These are phyloP conservation scores for Lithodes maja DNA, from an alignment of 2,888 invertebrate genomes.

Conservation along the genomic window DNA sequence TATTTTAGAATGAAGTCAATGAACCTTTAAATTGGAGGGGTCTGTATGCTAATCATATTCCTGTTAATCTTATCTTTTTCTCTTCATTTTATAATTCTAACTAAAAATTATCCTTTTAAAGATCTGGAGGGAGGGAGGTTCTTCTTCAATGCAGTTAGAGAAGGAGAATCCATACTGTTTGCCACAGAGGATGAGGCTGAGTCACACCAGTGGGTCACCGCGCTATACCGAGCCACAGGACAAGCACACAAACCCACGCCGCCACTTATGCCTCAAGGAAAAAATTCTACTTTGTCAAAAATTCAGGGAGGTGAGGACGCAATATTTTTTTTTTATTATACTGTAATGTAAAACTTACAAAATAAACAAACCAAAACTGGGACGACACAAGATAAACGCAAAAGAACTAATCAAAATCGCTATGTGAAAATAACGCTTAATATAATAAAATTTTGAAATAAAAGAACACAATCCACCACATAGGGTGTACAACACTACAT, in stretches of 20 bases:
- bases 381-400: too few relatives aligned
- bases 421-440: too few relatives aligned
- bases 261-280: slow-evolving; percentile 87
- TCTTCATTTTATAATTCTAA: not conserved
- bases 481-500: too few relatives aligned
- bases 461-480: too few relatives aligned
- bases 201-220: slow-evolving; percentile 99
- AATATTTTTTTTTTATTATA: too few relatives aligned
- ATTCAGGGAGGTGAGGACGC: slow-evolving; percentile 86
- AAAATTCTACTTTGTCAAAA: slow-evolving; percentile 89
- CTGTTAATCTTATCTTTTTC: not conserved
- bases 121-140: slow-evolving; percentile 93
- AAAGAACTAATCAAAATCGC: too few relatives aligned
- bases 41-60: too few relatives aligned
- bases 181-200: slow-evolving; percentile 98
- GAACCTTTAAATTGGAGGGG: too few relatives aligned
- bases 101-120: slow-evolving; percentile 73
- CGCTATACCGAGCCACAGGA: slow-evolving; percentile 98
- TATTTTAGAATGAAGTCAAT: too few relatives aligned
- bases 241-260: slow-evolving; percentile 99
- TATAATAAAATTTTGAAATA: too few relatives aligned
- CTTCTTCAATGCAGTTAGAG: slow-evolving; percentile 99
- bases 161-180: slow-evolving; percentile 97
- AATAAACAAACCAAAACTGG: too few relatives aligned
- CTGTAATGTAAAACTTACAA: too few relatives aligned